Percentiles rank a stretch among this genome's conserved stretches.
phyloP scores from a whole-genome alignment of 2,797 vertebrate genomes.

The Sebastes glaucus region DNA sequence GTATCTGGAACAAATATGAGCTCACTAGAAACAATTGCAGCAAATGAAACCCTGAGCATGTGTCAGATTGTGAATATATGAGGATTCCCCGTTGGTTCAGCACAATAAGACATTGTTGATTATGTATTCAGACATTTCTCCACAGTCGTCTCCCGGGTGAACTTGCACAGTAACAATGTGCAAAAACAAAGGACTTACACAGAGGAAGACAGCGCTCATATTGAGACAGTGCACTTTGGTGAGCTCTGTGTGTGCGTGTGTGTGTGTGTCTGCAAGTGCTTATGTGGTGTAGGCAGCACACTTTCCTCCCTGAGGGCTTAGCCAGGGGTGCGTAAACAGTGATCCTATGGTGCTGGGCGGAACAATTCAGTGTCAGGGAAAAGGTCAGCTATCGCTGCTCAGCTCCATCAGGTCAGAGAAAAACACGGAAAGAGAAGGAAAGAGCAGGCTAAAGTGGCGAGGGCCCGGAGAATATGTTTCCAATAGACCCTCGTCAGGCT shows the following conservation, averaged over 20 bases:
- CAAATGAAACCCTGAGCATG: conserved; percentile 59
- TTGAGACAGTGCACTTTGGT: conserved; percentile 26
- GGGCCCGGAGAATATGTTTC: conserved; percentile 94
- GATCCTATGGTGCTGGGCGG: conserved; percentile 77
- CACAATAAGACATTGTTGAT: conserved; percentile 72
- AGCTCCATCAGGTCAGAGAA: conserved; percentile 83
- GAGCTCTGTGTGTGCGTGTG: conserved; percentile 18
- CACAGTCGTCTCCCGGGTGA: conserved; percentile 57
- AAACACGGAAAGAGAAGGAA: conserved; percentile 67
- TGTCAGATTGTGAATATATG: conserved; percentile 58
- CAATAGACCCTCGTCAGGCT: conserved; percentile 92
- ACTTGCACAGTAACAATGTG: conserved; percentile 65
- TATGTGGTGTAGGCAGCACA: conserved; percentile 61
- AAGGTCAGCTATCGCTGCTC: conserved; percentile 83
- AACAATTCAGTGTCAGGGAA: conserved; percentile 80
- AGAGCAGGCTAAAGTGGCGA: conserved; percentile 78
- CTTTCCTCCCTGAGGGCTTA: conserved; percentile 53
- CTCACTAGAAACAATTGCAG: conserved; percentile 41
- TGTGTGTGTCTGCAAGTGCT: conserved; percentile 27
- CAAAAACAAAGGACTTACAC: conserved; percentile 68
- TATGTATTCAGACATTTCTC: conserved; percentile 67
- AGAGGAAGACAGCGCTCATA: conserved; percentile 45
- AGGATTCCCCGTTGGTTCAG: conserved; percentile 58
- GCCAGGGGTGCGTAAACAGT: conserved; percentile 77
- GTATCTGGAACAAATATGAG: conserved; percentile 62